These are phyloP conservation scores for Caenorhabditis latens DNA, from an alignment of 1,140 invertebrate species.

Conservation along the genomic window DNA sequence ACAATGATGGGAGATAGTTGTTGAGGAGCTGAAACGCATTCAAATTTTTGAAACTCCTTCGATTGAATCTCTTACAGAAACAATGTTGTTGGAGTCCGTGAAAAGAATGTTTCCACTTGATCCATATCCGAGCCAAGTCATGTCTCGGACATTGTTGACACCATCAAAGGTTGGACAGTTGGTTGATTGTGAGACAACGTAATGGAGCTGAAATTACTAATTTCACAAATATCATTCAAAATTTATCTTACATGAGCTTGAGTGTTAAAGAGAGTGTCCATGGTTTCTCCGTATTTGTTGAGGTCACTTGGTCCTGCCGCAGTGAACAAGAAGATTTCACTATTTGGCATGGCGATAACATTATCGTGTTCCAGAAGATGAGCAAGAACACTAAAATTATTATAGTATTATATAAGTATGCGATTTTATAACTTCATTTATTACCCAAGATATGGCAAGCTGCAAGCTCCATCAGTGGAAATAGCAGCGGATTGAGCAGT, in stretches of 20 bases:
- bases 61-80: slow-evolving; percentile 1
- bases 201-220: slow-evolving; percentile 52
- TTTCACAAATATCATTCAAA: background rate
- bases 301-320: slow-evolving; percentile 46
- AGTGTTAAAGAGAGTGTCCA: slow-evolving; percentile 24
- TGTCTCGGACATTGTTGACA: slow-evolving; percentile 45
- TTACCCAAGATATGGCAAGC: slow-evolving; percentile 42
- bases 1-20: slow-evolving; percentile 57
- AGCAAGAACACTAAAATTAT: slow-evolving; percentile 39
- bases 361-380: slow-evolving; percentile 31
- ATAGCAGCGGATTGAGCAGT: slow-evolving; percentile 17
- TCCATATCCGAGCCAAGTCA: slow-evolving; percentile 58
- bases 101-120: slow-evolving; percentile 62
- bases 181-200: background rate
- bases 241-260: slow-evolving; percentile 36
- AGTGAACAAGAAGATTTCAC: slow-evolving; percentile 61
- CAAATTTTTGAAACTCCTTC: background rate
- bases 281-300: slow-evolving; percentile 24
- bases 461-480: slow-evolving; percentile 38
- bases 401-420: background rate
- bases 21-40: slow-evolving; percentile 54
- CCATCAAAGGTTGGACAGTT: slow-evolving; percentile 45
- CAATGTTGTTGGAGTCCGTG: slow-evolving; percentile 37
- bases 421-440: background rate
- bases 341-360: slow-evolving; percentile 57